These are phyloP conservation scores for Cantharis nigra DNA, from an alignment of 2,888 invertebrate genomes.

Conservation along the genomic window DNA sequence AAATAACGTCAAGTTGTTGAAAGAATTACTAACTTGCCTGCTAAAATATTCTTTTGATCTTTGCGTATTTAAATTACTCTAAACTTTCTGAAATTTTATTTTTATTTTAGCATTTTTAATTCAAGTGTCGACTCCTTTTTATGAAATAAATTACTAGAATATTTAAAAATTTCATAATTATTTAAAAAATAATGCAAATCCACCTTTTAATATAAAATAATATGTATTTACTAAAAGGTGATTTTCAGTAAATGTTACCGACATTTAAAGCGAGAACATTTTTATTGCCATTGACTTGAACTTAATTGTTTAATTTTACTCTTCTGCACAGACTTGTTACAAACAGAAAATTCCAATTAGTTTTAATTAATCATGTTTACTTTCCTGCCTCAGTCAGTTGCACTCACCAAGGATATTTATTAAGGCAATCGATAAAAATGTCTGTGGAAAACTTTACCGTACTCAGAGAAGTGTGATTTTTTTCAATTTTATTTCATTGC, in stretches of 20 bases:
- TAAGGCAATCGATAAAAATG: conserved; percentile 18
- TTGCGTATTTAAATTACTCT: not conserved
- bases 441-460: not conserved
- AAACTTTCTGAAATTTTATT: not conserved
- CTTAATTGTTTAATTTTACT: conserved; percentile 21
- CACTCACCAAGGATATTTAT: conserved; percentile 16
- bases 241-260: not conserved
- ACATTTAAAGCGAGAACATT: not conserved
- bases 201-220: no score
- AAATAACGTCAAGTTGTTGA: conserved; percentile 5
- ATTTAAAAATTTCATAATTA: not conserved
- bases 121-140: not conserved
- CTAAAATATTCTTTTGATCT: conserved; percentile 7
- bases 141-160: not conserved
- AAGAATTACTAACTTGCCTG: conserved; percentile 4
- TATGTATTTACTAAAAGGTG: not conserved
- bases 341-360: conserved; percentile 28
- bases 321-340: conserved; percentile 14
- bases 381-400: conserved; percentile 16
- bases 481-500: not conserved
- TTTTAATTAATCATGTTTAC: conserved; percentile 29
- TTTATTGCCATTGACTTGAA: not conserved
- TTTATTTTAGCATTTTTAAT: not conserved
- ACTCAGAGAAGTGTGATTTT: not conserved
- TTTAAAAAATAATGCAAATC: not conserved